These are phyloP conservation scores for Zeus faber DNA, from an alignment of 2,113 vertebrate genomes.

Conservation along the genomic window DNA sequence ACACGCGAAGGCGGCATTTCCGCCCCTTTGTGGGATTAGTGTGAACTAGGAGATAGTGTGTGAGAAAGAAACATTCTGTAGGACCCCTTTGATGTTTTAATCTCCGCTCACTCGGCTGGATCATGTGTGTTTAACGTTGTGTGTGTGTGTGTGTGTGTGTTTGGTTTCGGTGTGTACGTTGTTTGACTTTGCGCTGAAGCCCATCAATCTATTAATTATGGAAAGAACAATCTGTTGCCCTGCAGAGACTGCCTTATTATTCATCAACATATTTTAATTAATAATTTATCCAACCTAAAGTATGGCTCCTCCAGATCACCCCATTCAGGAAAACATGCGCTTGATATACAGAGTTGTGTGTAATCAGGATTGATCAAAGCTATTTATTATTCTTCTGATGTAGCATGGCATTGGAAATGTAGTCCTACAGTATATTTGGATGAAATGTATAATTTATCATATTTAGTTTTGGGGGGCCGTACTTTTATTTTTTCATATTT, in stretches of 20 bases:
- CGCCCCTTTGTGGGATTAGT: not conserved
- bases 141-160: not conserved
- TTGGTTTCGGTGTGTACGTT: conserved; percentile 28
- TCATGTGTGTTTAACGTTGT: conserved; percentile 3
- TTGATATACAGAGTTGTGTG: conserved; percentile 23
- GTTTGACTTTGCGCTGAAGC: conserved; percentile 23
- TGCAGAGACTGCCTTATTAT: conserved; percentile 65
- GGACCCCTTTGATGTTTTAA: no score
- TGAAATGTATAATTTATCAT: conserved; percentile 47
- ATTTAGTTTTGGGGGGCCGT: conserved; percentile 9
- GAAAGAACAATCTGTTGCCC: conserved; percentile 72
- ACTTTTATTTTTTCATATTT: no score
- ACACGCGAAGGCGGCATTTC: not conserved
- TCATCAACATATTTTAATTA: conserved; percentile 66
- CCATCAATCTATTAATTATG: conserved; percentile 70
- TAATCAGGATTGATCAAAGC: conserved; percentile 51
- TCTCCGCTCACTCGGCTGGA: conserved; percentile 41
- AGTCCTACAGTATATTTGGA: conserved; percentile 37
- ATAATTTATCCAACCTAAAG: conserved; percentile 63
- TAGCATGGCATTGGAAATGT: conserved; percentile 15
- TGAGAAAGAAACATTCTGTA: not conserved
- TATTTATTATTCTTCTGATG: conserved; percentile 38
- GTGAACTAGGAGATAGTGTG: conserved; percentile 43
- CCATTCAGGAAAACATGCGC: conserved; percentile 9
- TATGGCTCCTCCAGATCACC: conserved; percentile 25